Evolutionary conservation across 1,140 invertebrate species (phyloP), one percentile per base, ranked within the genome.

Genomic region (Diachasmimorpha longicaudata): DNA sequence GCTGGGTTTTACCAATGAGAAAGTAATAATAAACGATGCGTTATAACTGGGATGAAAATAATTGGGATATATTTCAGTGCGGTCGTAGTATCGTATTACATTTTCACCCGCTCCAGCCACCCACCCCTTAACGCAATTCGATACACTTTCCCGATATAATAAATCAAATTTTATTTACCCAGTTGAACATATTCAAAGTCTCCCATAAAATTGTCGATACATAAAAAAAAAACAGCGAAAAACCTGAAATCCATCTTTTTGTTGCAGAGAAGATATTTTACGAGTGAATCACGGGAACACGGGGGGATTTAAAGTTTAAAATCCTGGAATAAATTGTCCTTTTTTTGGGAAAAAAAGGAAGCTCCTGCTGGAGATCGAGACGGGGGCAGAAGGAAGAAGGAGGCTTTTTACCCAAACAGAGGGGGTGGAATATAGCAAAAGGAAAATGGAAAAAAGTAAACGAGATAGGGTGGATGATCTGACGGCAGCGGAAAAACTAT

Each of bases 1-100:
- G 9, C n/a, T 2, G 1, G 14, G 21, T 63, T 63, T 63, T 25
- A 63, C 58, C 58, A 63, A 63, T 63, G 58, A 63, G 23, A 63
- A 63, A 63, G 23, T 63, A 63, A 63, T 63, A 63, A 63, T 63
- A 63, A 58, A 63, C 58, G 58, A 63, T 63, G 58, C 58, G 58
- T 63, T 63, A 63, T 63, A 63, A 63, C 58, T 63, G 58, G 48
- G 23, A 25, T 23, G 58, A 63, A 63, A 63, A 63, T 63, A 63
- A 63, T 63, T 63, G 58, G 58, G 9, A 63, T 63, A 63, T 25
- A 63, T 63, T 63, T 63, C 58, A 23, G 58, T 63, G 58, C 19
- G 58, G 23, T 19, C 6, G 11, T 63, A 63, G 58, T 63, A 8
- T 63, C 19, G 23, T 63, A 63, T 63, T 31, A 63, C 58, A 63